These are phyloP conservation scores for Drosophila pandora DNA, from an alignment of 1,140 invertebrate species.

Conservation along the genomic window DNA sequence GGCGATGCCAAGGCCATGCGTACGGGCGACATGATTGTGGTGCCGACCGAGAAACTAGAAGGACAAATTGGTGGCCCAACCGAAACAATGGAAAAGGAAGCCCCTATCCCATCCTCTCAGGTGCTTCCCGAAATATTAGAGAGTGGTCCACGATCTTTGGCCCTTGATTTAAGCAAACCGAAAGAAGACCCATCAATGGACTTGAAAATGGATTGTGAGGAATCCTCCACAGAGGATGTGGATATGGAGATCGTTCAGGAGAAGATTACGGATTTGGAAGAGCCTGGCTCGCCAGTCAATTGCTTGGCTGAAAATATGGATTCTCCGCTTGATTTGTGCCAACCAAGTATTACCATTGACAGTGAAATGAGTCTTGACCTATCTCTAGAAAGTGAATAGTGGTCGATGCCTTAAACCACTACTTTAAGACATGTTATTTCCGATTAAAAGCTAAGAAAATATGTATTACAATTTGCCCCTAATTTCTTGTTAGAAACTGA, in stretches of 20 bases:
- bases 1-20: conserved; percentile 73
- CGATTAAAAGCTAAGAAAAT: background rate
- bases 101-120: no score
- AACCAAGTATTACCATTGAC: background rate
- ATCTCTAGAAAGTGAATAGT: background rate
- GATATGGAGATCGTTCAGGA: no score
- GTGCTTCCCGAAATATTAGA: background rate
- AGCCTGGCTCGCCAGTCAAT: background rate
- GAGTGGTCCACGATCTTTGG: background rate
- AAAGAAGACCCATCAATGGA: background rate
- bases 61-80: conserved; percentile 1
- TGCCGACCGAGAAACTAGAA: conserved; percentile 22
- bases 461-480: no score
- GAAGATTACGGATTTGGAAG: no score
- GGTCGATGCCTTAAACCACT: no score
- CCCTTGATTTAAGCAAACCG: conserved; percentile 40
- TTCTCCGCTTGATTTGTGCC: background rate
- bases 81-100: background rate
- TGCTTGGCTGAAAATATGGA: background rate
- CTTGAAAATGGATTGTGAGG: no score
- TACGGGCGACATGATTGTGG: conserved; percentile 58
- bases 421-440: background rate
- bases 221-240: no score
- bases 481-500: no score
- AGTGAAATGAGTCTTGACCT: background rate